Evolutionary conservation across 2,888 invertebrate species (phyloP), one percentile per base, ranked within the genome.

Genomic region (Agriotes lineatus): DNA sequence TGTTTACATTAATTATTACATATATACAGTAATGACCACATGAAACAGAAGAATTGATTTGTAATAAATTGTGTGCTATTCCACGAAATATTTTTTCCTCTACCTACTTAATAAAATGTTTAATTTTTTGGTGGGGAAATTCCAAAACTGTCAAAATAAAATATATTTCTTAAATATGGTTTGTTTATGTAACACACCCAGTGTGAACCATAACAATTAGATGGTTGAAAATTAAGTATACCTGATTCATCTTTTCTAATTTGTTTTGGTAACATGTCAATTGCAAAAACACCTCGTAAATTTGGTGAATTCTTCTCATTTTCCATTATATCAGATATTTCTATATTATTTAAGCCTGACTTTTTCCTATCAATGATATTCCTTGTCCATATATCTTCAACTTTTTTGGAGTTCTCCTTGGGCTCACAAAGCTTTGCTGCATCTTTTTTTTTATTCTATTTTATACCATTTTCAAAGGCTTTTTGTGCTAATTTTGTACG

Each of bases 191-290:
- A 39, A 39, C 39, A 39, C 6, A 39, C 14, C 14, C 39, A 39
- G 14, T 37, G n/a, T 39, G 39, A 39, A 39, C 39, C 39, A 39
- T 39, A 39, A 39, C 39, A 39, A n/a, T 39, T 39, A 39, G 39
- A 39, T 37, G 37, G 37, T 37, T 5, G n/a, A 37, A 37, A 37
- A 37, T 37, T 37, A 37, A n/a, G 6, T 37, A 37, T 37, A 37
- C 37, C 37, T 39, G 14, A 39, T 39, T 39, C 39, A 39, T 39
- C 14, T 39, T 39, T 39, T 14, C 12, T 6, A 39, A 6, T 39
- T 37, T 37, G 5, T 37, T 37, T 37, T 37, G 37, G 37, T 37
- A 7, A 37, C 37, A 37, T 37, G 37, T 37, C 37, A 7, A 37
- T 37, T 4, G 37, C 37, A 37, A 37, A 37, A 37, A 7, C 37